Conservation (phyloP, 2,113 vertebrate species). For the Stegastes partitus region DNA sequence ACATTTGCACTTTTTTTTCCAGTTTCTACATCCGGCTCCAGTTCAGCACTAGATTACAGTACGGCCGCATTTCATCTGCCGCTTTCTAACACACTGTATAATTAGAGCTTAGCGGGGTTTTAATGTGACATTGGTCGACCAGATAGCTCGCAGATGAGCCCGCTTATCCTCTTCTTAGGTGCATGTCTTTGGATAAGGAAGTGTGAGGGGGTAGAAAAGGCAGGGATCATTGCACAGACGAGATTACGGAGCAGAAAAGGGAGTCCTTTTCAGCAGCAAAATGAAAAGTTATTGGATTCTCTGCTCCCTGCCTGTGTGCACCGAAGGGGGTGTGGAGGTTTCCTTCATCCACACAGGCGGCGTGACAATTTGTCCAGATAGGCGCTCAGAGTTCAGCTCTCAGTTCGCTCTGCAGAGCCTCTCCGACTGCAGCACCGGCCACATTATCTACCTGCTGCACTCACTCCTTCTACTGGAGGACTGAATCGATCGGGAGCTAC, state of each 20-base stretch:
- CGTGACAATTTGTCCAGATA: background rate
- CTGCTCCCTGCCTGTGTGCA: background rate
- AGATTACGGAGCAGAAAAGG: slow-evolving; percentile 47
- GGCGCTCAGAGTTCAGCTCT: background rate
- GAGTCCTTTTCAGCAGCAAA: slow-evolving; percentile 45
- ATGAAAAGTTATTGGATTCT: slow-evolving; percentile 59
- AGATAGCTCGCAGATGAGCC: slow-evolving; percentile 53
- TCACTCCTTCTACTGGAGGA: background rate
- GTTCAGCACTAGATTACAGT: slow-evolving; percentile 39
- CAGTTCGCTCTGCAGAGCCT: background rate
- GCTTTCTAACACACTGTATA: slow-evolving; percentile 43
- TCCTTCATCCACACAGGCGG: slow-evolving; percentile 17
- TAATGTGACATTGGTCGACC: slow-evolving; percentile 57
- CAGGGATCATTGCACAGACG: slow-evolving; percentile 48
- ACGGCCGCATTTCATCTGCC: slow-evolving; percentile 37
- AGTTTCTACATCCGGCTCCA: background rate
- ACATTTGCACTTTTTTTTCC: slow-evolving; percentile 29
- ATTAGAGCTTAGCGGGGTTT: slow-evolving; percentile 65
- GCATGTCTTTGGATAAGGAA: slow-evolving; percentile 44
- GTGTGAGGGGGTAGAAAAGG: slow-evolving; percentile 17
- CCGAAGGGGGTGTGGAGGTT: background rate
- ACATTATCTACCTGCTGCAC: background rate
- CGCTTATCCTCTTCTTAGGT: slow-evolving; percentile 47
- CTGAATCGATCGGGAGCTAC: background rate
- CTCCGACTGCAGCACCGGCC: background rate